Conservation (phyloP, 1,140 invertebrate genomes). For the Macrobrachium nipponense region DNA sequence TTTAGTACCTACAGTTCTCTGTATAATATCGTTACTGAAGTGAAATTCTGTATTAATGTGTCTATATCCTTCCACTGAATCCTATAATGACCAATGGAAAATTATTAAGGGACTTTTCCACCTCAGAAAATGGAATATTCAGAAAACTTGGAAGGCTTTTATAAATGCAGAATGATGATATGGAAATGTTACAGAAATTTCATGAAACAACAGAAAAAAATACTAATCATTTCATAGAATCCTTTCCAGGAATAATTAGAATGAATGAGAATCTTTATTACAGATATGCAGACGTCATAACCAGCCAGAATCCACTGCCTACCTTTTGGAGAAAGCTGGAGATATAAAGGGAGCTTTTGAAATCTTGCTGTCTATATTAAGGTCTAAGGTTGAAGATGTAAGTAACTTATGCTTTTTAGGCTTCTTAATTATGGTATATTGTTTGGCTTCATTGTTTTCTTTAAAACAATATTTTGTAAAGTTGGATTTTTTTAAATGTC, state of each 20-base stretch:
- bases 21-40: too few species aligned
- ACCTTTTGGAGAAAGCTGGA: slow-evolving; percentile 46
- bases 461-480: not conserved
- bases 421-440: not conserved
- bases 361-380: slow-evolving; percentile 40
- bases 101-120: too few species aligned
- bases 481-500: not conserved
- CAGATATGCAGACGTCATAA: slow-evolving; percentile 48
- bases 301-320: slow-evolving; percentile 50
- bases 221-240: not conserved
- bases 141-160: too few species aligned
- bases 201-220: not conserved
- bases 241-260: not conserved
- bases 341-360: slow-evolving; percentile 54
- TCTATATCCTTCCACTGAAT: too few species aligned
- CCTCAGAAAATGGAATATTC: too few species aligned
- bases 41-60: too few species aligned
- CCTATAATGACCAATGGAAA: too few species aligned
- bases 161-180: too few species aligned
- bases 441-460: not conserved
- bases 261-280: not conserved
- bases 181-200: too few species aligned
- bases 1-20: too few species aligned
- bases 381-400: slow-evolving; percentile 47
- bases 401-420: slow-evolving; percentile 7